Conservation (phyloP, 2,888 invertebrate genomes). For the Luperina nickerlii region DNA sequence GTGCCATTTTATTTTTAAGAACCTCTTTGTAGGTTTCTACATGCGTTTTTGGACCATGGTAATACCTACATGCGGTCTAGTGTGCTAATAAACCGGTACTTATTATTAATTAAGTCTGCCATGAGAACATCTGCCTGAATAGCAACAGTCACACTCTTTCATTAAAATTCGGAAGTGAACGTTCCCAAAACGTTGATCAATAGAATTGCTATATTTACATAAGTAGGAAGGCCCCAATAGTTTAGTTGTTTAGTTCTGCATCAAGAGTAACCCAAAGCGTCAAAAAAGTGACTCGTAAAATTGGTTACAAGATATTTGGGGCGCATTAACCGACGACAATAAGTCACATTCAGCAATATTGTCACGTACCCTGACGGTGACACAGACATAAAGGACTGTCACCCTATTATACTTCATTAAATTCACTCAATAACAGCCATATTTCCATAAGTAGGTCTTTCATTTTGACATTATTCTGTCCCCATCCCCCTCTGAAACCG, state of each 20-base stretch:
- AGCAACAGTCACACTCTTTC: background rate
- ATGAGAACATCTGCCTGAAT: conserved; percentile 6
- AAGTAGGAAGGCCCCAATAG: conserved; percentile 15
- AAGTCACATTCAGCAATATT: conserved; percentile 79
- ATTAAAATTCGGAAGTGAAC: conserved; percentile 25
- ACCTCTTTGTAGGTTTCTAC: background rate
- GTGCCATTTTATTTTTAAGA: too few species aligned
- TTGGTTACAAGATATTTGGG: conserved; percentile 66
- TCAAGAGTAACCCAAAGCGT: conserved; percentile 28
- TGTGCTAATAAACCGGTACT: background rate
- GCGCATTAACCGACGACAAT: conserved; percentile 72
- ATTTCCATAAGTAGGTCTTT: conserved; percentile 86
- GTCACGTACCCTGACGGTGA: conserved; percentile 76
- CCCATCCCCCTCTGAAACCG: conserved; percentile 66
- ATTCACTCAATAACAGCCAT: conserved; percentile 85
- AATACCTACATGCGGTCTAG: too few species aligned
- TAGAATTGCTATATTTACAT: conserved; percentile 22
- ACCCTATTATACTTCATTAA: conserved; percentile 86
- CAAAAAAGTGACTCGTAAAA: conserved; percentile 63
- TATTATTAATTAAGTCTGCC: background rate
- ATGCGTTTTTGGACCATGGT: too few species aligned
- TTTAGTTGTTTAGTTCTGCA: conserved; percentile 37
- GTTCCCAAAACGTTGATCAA: conserved; percentile 4
- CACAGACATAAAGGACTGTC: conserved; percentile 78
- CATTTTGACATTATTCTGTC: conserved; percentile 70